These are phyloP conservation scores for Gastracanthus pulcherrimus DNA, from an alignment of 2,888 invertebrate genomes.

Conservation along the genomic window DNA sequence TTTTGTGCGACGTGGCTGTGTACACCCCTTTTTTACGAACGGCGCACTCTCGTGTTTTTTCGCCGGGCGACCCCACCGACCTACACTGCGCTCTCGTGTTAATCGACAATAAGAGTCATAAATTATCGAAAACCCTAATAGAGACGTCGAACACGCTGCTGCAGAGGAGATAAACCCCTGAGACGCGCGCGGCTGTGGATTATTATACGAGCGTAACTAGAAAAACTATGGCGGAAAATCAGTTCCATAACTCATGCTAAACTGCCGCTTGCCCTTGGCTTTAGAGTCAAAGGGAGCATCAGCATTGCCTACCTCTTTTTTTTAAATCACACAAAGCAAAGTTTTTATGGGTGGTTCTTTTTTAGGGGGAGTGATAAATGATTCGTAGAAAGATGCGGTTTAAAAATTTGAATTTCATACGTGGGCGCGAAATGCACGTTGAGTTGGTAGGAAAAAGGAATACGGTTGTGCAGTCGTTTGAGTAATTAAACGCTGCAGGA, in stretches of 20 bases:
- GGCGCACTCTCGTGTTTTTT: constrained; percentile 49
- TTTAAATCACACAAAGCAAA: constrained; percentile 30
- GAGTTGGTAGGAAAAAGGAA: too few relatives aligned
- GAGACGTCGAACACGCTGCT: constrained; percentile 69
- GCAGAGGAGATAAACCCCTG: constrained; percentile 55
- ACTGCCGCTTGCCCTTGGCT: too few relatives aligned
- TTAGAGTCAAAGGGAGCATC: too few relatives aligned
- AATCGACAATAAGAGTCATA: constrained; percentile 76
- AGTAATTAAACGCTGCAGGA: background rate
- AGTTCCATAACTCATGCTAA: constrained; percentile 71
- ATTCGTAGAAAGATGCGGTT: background rate
- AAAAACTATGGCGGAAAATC: constrained; percentile 68
- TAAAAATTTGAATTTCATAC: background rate
- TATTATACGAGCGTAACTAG: constrained; percentile 51
- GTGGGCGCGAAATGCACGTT: too few relatives aligned
- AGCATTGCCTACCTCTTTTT: constrained; percentile 66
- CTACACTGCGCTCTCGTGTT: constrained; percentile 71
- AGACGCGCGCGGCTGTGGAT: constrained; percentile 49
- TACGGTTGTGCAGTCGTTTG: background rate
- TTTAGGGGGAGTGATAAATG: constrained; percentile 20
- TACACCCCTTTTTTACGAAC: constrained; percentile 68
- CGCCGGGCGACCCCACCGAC: background rate
- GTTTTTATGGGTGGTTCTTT: background rate
- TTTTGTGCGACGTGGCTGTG: constrained; percentile 68
- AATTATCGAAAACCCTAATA: constrained; percentile 75